Conservation (phyloP, 2,888 invertebrate genomes). For the Drosophila sordidula region DNA sequence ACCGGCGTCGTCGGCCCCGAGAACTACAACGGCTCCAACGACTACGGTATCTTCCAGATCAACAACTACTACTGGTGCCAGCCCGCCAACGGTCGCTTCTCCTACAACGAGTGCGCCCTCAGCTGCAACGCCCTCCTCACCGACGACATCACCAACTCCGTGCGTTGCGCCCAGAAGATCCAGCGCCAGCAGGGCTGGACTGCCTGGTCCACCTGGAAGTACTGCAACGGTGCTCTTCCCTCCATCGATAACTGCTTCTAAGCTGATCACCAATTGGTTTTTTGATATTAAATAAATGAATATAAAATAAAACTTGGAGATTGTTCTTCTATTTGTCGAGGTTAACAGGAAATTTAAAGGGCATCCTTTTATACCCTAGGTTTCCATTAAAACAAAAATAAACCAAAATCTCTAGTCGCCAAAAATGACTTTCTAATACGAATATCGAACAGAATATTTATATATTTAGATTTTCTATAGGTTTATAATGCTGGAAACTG, state of each 20-base stretch:
- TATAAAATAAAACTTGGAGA: not conserved
- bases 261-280: constrained; percentile 12
- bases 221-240: constrained; percentile 61
- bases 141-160: constrained; percentile 69
- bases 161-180: constrained; percentile 71
- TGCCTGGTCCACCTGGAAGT: constrained; percentile 74
- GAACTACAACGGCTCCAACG: constrained; percentile 85
- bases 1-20: constrained; percentile 84
- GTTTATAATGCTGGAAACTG: constrained; percentile 10
- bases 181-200: constrained; percentile 69
- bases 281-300: constrained; percentile 1
- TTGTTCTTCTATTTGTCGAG: not conserved
- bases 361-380: too few relatives aligned
- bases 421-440: constrained; percentile 38
- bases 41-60: constrained; percentile 83
- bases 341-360: not conserved
- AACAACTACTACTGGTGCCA: constrained; percentile 82
- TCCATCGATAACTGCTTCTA: constrained; percentile 77
- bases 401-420: too few relatives aligned
- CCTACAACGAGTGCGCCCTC: constrained; percentile 74
- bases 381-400: too few relatives aligned
- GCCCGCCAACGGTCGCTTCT: constrained; percentile 64
- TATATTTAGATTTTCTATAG: not conserved
- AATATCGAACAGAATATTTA: constrained; percentile 37
- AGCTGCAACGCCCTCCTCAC: constrained; percentile 67